These are phyloP conservation scores for Ptilodon capucinus DNA, from an alignment of 2,888 invertebrate species.

Conservation along the genomic window DNA sequence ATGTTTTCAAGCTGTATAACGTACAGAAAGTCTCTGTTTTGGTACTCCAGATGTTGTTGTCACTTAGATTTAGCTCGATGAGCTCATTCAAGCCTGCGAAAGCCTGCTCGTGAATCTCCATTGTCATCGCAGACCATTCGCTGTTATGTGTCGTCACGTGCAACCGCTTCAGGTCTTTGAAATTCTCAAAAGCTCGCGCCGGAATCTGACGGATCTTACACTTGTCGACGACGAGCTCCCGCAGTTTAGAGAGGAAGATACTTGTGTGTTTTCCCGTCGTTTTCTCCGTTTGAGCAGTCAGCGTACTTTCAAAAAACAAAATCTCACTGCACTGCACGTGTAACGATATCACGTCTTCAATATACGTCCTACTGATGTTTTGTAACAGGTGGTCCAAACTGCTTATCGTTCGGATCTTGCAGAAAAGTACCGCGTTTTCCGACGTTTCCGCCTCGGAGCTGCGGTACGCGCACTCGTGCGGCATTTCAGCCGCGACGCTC, in stretches of 20 bases:
- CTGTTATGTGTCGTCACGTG: constrained; percentile 89
- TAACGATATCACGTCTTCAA: constrained; percentile 85
- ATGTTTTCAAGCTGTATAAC: constrained; percentile 85
- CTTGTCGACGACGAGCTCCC: constrained; percentile 87
- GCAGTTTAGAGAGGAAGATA: constrained; percentile 85
- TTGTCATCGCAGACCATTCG: constrained; percentile 90
- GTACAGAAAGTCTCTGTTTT: constrained; percentile 88
- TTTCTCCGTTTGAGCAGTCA: constrained; percentile 77
- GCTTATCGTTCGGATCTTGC: constrained; percentile 88
- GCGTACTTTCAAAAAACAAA: constrained; percentile 87
- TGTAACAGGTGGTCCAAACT: constrained; percentile 86
- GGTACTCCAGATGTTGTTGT: constrained; percentile 90
- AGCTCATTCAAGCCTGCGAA: constrained; percentile 86
- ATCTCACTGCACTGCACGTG: constrained; percentile 89
- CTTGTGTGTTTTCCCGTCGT: constrained; percentile 78
- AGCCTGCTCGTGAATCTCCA: constrained; percentile 87
- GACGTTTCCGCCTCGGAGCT: constrained; percentile 81
- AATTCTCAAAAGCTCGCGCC: constrained; percentile 85
- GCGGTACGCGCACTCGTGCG: constrained; percentile 88
- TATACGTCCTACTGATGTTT: constrained; percentile 86
- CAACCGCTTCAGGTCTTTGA: constrained; percentile 86
- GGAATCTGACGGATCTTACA: constrained; percentile 91
- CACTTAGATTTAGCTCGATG: constrained; percentile 86
- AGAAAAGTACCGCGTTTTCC: constrained; percentile 83
- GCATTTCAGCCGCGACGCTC: constrained; percentile 75